phyloP scores from a whole-genome alignment of 2,888 invertebrate species.

The Cephus rjabovi region DNA sequence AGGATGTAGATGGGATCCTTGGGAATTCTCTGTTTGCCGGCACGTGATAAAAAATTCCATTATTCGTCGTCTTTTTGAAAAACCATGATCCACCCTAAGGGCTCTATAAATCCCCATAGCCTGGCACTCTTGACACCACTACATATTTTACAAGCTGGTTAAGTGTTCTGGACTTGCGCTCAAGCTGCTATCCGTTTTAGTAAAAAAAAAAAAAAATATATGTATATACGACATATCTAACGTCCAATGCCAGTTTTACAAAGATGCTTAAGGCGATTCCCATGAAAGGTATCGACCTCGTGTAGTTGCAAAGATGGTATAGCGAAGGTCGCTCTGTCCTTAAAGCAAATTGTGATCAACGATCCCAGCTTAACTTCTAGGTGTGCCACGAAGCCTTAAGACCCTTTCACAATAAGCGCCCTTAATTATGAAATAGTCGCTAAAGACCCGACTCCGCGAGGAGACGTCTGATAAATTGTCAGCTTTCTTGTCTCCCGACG shows the following conservation, averaged over 20 bases:
- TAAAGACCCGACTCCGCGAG: neutral
- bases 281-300: neutral
- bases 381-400: neutral
- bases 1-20: neutral
- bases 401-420: neutral
- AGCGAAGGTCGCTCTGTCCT: neutral
- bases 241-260: neutral
- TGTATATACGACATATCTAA: neutral
- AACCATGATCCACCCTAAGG: neutral
- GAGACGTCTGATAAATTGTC: neutral
- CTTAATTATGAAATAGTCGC: conserved; percentile 4
- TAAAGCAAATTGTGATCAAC: neutral
- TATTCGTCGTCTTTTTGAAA: neutral
- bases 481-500: neutral
- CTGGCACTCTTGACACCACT: neutral
- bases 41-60: neutral
- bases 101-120: neutral
- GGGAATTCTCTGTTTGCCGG: neutral
- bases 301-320: neutral
- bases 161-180: neutral
- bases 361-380: neutral
- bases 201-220: neutral
- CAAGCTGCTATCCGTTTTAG: neutral
- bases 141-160: neutral
- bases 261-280: neutral